Evolutionary conservation across 2,113 vertebrate species (phyloP).

Genomic region (Phocoena phocoena): DNA sequence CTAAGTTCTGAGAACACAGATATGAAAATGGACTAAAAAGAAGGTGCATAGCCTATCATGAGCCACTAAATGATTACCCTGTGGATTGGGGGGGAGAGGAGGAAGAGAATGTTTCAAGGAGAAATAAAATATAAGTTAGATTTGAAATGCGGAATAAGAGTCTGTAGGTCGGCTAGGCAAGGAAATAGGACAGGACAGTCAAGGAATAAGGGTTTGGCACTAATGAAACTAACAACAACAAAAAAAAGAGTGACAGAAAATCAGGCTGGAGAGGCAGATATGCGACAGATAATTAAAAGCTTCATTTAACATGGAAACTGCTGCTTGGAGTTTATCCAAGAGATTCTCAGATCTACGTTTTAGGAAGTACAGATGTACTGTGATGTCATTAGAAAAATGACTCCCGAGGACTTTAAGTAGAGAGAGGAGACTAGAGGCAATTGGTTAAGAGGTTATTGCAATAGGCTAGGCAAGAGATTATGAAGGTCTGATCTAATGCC

Average conservation of each 20-base stretch:
- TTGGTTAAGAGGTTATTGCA: neutral
- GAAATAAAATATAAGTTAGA: neutral
- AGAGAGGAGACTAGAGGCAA: neutral
- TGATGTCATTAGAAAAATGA: conserved; percentile 3
- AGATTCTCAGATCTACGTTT: neutral
- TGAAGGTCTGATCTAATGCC: neutral
- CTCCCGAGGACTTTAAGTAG: neutral
- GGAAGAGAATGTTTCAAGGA: neutral
- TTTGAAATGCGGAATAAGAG: neutral
- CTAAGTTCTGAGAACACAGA: conserved; percentile 1
- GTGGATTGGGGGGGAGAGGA: neutral
- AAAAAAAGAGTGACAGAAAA: neutral
- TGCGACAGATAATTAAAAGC: neutral
- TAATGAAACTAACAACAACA: neutral
- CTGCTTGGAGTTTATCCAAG: neutral
- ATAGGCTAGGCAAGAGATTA: neutral
- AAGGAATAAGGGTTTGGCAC: neutral
- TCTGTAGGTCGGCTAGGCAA: neutral
- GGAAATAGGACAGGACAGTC: neutral
- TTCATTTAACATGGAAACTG: conserved; percentile 23
- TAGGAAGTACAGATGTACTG: neutral
- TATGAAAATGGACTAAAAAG: neutral
- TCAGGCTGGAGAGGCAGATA: neutral
- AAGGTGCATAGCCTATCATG: neutral
- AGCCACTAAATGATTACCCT: neutral